Evolutionary conservation across 2,113 vertebrate species (phyloP), one percentile per base, ranked within the genome.

Genomic region (Trochalopteron elliotii): DNA sequence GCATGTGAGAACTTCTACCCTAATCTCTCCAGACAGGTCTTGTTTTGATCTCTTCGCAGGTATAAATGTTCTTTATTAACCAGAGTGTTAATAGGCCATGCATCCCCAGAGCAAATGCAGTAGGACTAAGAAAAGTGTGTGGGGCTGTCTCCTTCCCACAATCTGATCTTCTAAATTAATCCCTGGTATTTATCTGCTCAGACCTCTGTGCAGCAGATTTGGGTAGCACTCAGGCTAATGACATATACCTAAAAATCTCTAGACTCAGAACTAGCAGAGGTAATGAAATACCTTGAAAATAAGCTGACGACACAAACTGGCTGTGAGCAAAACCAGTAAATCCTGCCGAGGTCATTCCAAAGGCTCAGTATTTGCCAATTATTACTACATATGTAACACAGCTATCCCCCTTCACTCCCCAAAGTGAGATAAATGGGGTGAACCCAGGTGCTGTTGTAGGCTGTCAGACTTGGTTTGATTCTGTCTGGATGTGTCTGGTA

Each of bases 1-100:
- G 14, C 0, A 0, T 21, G 7, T 63, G 59, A 83, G 15, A 84
- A 53, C 70, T 76, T 87, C 45, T 50, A 27, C 35, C 31, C 7
- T 24, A 8, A 39, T 57, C 5, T 72, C 20, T n/a, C 39, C 22
- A 57, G 33, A 72, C 13, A 85, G 9, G 19, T 40, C 61, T 40
- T 61, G n/a, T 63, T 95, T 85, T 77, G 39, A 56, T 88, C 24
- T 86, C 42, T 80, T 92, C 81, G 74, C 70, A 92, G 28, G 33
- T 86, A 93, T 60, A 77, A 82, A 74, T n/a, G 55, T 61, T 21
- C 33, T 93, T 87, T 91, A 65, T 91, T 95, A 82, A 53, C 33
- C 15, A 24, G 25, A 53, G 16, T 59, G 19, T n/a, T 67, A 80
- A 65, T 69, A 91, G 77, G 30, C 33, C 22, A 3, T 25, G 15